Evolutionary conservation across 1,140 invertebrate genomes (phyloP).

Genomic region (Drosophila malerkotliana): DNA sequence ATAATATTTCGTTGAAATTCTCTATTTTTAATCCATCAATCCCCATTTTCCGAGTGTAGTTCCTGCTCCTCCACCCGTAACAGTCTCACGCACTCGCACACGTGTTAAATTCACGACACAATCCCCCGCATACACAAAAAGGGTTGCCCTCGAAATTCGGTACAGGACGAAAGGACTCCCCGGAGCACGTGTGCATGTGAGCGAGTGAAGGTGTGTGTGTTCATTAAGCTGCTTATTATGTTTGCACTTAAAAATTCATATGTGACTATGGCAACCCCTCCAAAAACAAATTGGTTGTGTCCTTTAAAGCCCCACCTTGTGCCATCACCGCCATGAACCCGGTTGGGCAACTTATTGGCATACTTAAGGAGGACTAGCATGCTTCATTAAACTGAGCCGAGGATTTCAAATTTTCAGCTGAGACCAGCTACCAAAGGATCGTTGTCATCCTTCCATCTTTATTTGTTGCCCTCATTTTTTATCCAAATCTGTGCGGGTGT

Average conservation of each 20-base stretch:
- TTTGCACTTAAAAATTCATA: slow-evolving; percentile 83
- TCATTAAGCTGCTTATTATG: slow-evolving; percentile 83
- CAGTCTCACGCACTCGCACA: slow-evolving; percentile 39
- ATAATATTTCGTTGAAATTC: neutral
- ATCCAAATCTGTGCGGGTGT: slow-evolving; percentile 1
- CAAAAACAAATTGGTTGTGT: slow-evolving; percentile 62
- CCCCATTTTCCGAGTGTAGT: slow-evolving; percentile 1
- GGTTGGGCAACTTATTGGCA: slow-evolving; percentile 64
- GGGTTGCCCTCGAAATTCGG: slow-evolving; percentile 39
- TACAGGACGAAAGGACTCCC: slow-evolving; percentile 1
- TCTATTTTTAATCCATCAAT: neutral
- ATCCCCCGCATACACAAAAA: slow-evolving; percentile 64
- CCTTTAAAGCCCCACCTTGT: slow-evolving; percentile 32
- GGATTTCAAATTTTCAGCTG: slow-evolving; percentile 65
- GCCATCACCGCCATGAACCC: neutral
- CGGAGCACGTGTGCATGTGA: slow-evolving; percentile 44
- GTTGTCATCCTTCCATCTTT: slow-evolving; percentile 6
- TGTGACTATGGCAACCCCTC: slow-evolving; percentile 67
- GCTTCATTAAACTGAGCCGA: slow-evolving; percentile 53
- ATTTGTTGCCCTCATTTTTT: slow-evolving; percentile 21
- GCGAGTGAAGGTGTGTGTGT: slow-evolving; percentile 37
- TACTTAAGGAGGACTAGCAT: slow-evolving; percentile 56
- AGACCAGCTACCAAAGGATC: slow-evolving; percentile 45
- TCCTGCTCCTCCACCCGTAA: neutral
- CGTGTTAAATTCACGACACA: slow-evolving; percentile 73